These are phyloP conservation scores for Creontiades dilutus DNA, from an alignment of 2,888 invertebrate species.

Conservation along the genomic window DNA sequence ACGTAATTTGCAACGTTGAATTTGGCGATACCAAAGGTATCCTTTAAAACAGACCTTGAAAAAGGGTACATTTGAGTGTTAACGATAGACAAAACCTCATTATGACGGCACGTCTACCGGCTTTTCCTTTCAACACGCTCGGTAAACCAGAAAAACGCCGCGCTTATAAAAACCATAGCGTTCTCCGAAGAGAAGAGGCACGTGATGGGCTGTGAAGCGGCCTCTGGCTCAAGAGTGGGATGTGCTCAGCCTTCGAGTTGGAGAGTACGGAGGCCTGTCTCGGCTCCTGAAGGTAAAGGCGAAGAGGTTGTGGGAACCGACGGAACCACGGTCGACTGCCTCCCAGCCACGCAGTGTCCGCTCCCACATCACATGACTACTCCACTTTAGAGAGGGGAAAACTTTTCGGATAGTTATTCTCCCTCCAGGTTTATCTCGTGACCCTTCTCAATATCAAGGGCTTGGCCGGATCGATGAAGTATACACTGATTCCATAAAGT, in stretches of 20 bases:
- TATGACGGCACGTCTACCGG: slow-evolving; percentile 21
- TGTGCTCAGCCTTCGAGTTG: background rate
- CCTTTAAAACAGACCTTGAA: background rate
- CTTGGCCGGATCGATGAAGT: too few relatives aligned
- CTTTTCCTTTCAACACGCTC: background rate
- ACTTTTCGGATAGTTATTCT: slow-evolving; percentile 9
- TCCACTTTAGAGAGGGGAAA: slow-evolving; percentile 15
- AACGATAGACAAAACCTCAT: background rate
- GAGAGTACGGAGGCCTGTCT: background rate
- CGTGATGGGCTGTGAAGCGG: background rate
- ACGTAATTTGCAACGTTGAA: background rate
- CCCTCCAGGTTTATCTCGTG: background rate
- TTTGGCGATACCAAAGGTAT: background rate
- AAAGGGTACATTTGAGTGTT: slow-evolving; percentile 9
- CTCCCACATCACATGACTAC: slow-evolving; percentile 63
- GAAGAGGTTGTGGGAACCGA: slow-evolving; percentile 62
- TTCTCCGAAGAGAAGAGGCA: background rate
- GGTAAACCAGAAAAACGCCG: slow-evolving; percentile 15
- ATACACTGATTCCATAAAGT: too few relatives aligned
- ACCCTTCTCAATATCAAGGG: background rate
- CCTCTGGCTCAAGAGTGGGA: background rate
- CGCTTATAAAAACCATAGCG: background rate
- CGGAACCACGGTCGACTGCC: slow-evolving; percentile 67
- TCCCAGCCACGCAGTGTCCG: slow-evolving; percentile 65
- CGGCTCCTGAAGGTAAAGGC: background rate